phyloP scores from a whole-genome alignment of 2,888 invertebrate species.

The Halictus quadricinctus region DNA sequence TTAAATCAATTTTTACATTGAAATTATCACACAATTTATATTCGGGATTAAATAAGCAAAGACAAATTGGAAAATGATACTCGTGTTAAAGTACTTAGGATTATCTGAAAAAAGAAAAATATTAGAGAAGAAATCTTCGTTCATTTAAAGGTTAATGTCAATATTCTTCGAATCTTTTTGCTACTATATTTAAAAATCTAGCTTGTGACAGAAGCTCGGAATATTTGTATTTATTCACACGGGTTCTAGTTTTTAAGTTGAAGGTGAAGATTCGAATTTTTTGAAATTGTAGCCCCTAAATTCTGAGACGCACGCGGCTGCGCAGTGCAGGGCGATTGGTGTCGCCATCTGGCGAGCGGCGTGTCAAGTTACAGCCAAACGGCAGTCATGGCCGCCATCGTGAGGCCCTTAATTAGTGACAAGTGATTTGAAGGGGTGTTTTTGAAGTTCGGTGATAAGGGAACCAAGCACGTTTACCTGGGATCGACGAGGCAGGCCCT shows the following conservation, averaged over 20 bases:
- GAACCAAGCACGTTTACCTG: slow-evolving; percentile 56
- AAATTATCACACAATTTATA: not conserved
- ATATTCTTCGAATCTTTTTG: not conserved
- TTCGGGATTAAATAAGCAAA: not conserved
- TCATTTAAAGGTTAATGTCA: not conserved
- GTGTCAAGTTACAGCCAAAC: slow-evolving; percentile 46
- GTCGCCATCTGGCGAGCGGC: slow-evolving; percentile 56
- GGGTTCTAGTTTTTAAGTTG: not conserved
- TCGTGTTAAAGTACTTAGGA: not conserved
- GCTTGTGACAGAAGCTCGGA: not conserved
- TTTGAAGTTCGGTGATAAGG: slow-evolving; percentile 65
- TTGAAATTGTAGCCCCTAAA: not conserved
- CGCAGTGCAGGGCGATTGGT: not conserved
- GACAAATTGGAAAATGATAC: not conserved
- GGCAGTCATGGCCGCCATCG: slow-evolving; percentile 76
- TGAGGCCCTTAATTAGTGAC: slow-evolving; percentile 75
- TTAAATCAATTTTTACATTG: not conserved
- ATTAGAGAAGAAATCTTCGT: not conserved
- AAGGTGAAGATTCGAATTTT: not conserved
- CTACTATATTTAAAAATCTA: not conserved
- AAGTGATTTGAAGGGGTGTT: slow-evolving; percentile 73
- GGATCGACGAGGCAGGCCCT: slow-evolving; percentile 48
- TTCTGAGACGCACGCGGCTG: not conserved
- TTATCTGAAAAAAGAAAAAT: not conserved
- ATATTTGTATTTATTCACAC: not conserved